Percentiles rank a stretch among this genome's conserved stretches.
Evolutionary conservation across 2,113 vertebrate genomes (phyloP).

Genomic region (Triplophysa dalaica): DNA sequence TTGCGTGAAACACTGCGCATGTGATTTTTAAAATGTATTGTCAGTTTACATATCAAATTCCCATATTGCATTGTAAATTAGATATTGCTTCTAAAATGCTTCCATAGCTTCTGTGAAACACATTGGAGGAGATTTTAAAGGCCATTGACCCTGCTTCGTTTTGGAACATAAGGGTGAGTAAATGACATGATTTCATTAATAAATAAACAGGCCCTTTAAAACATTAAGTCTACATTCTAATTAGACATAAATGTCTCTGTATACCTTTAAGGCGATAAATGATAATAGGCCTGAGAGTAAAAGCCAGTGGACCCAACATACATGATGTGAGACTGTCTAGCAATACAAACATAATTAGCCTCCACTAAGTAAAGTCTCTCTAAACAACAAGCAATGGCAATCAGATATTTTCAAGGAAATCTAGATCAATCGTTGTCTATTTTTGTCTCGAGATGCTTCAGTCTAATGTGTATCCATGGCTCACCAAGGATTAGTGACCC

Average conservation of each 20-base stretch:
- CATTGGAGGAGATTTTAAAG: background rate
- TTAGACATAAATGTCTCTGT: conserved; percentile 4
- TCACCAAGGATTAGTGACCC: conserved; percentile 71
- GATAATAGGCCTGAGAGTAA: conserved; percentile 10
- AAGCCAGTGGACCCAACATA: conserved; percentile 55
- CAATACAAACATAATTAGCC: conserved; percentile 68
- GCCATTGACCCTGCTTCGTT: too few species aligned
- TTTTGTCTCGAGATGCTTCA: conserved; percentile 72
- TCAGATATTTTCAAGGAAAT: conserved; percentile 77
- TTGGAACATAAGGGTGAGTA: background rate
- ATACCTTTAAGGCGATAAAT: conserved; percentile 25
- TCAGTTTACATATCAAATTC: too few species aligned
- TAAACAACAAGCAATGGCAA: conserved; percentile 63
- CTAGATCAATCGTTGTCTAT: conserved; percentile 75
- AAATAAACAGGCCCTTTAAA: too few species aligned
- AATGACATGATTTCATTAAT: background rate
- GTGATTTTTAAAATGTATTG: too few species aligned
- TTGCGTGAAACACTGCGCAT: too few species aligned
- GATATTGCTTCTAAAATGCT: too few species aligned
- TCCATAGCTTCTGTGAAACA: background rate
- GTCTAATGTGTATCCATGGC: conserved; percentile 72
- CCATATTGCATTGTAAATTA: too few species aligned
- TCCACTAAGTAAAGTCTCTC: conserved; percentile 66
- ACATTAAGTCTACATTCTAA: background rate
- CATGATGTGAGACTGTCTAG: conserved; percentile 69